Base-by-base conservation (phyloP, 2,888 invertebrate species). In the Synanthedon formicaeformis region DNA sequence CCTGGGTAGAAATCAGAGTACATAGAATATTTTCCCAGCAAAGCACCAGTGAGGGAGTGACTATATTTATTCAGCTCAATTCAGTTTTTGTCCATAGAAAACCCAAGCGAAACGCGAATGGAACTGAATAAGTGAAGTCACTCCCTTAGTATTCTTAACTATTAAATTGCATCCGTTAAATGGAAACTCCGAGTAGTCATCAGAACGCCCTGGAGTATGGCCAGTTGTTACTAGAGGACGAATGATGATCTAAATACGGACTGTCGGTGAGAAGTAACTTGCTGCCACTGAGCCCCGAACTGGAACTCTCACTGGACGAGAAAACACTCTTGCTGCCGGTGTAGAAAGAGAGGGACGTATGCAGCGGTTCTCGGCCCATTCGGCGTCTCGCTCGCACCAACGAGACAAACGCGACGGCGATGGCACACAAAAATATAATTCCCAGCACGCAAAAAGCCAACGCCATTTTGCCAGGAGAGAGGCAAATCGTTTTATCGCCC, bases 381-480 rank as follows among this genome's bases (percentile, higher is more conserved):
- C 88, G 82, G 56, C 89, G 80, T 67, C 91, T 86, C 10, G 91
- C 90, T 67, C 91, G 84, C 63, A 92, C 81, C 52, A 93, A 73
- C 3, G 92, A 92, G 41, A 90, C 90, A 55, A 92, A 90, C 3
- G 93, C 91, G 11, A 93, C 90, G 3, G 92, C 88, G 8, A 93
- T 90, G 6, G 93, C 94, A 53, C 91, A 85, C 0, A 94, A 78
- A 72, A 94, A 92, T 58, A 94, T 91, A 5, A 93, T 75, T 4
- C 94, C 92, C 62, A 94, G 75, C 0, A 92, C 81, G 66, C 93
- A 92, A 67, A 94, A 93, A 0, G 93, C 91, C 51, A 93, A 82
- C 11, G 94, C 93, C 89, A 94, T 90, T 81, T 92, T 93, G 6
- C 93, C 92, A 13, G 93, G 91, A 10, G 93, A 93, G 58, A 94